Evolutionary conservation across 2,113 vertebrate species (phyloP).

Genomic region (Columba janthina): DNA sequence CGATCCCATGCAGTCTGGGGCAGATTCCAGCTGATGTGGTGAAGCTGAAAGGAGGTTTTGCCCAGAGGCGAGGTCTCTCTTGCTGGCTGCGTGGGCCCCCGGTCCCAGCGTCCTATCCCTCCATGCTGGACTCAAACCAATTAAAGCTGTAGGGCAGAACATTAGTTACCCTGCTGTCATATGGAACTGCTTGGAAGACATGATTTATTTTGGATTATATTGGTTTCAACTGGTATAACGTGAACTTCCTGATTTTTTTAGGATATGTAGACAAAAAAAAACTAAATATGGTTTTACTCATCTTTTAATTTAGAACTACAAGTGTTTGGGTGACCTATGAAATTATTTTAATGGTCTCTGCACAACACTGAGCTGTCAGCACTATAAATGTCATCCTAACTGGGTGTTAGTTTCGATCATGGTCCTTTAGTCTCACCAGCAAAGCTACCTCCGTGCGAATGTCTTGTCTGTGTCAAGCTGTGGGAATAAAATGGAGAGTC

Average conservation of each 20-base stretch:
- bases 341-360: slow-evolving; percentile 38
- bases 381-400: not conserved
- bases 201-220: slow-evolving; percentile 52
- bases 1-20: fast-evolving
- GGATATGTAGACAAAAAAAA: not conserved
- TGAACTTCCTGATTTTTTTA: slow-evolving; percentile 25
- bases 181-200: slow-evolving; percentile 35
- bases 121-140: not conserved
- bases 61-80: not conserved
- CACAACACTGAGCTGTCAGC: slow-evolving; percentile 20
- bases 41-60: not conserved
- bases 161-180: slow-evolving; percentile 12
- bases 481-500: not conserved
- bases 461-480: not conserved
- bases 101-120: not conserved
- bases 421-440: slow-evolving; percentile 15
- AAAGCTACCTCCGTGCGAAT: not conserved
- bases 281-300: slow-evolving; percentile 33
- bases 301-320: slow-evolving; percentile 42
- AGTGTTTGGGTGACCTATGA: slow-evolving; percentile 29
- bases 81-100: not conserved
- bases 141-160: not conserved
- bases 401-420: slow-evolving; percentile 15
- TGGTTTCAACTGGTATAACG: slow-evolving; percentile 24
- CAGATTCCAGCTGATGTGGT: not conserved